These are phyloP conservation scores for Eolophus roseicapilla DNA, from an alignment of 2,113 vertebrate species.

Conservation along the genomic window DNA sequence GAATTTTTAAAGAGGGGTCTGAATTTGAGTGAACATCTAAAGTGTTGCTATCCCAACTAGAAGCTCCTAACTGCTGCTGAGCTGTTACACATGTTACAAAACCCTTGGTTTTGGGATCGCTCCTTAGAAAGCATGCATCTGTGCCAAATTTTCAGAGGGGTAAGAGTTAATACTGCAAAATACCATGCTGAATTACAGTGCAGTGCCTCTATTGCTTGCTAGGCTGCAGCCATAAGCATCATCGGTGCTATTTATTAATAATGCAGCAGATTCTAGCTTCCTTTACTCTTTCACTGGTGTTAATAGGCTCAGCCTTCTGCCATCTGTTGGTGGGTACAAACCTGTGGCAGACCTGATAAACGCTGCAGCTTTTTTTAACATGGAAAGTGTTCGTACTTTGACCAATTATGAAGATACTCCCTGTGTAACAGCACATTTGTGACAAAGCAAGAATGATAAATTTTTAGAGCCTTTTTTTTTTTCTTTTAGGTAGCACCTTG, in stretches of 20 bases:
- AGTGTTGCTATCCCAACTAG: not conserved
- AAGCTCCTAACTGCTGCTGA: not conserved
- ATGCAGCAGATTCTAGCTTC: not conserved
- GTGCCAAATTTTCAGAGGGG: not conserved
- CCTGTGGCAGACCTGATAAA: not conserved
- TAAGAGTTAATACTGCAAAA: not conserved
- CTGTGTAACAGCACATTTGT: not conserved
- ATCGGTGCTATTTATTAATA: not conserved
- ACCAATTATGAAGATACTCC: not conserved
- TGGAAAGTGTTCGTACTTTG: not conserved
- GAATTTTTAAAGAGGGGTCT: not conserved
- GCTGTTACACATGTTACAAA: not conserved
- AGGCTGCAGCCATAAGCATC: not conserved
- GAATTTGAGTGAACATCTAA: not conserved
- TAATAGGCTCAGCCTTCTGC: not conserved
- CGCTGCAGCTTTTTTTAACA: not conserved
- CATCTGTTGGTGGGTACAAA: not conserved
- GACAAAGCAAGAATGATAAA: not conserved
- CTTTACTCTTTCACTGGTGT: not conserved
- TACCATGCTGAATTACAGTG: not conserved
- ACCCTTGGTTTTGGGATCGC: not conserved
- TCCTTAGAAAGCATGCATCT: not conserved
- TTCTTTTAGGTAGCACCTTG: not conserved
- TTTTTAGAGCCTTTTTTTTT: not conserved
- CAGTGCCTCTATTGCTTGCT: not conserved